Evolutionary conservation across 2,797 vertebrate genomes (phyloP).

Genomic region (Myotis pilosus): DNA sequence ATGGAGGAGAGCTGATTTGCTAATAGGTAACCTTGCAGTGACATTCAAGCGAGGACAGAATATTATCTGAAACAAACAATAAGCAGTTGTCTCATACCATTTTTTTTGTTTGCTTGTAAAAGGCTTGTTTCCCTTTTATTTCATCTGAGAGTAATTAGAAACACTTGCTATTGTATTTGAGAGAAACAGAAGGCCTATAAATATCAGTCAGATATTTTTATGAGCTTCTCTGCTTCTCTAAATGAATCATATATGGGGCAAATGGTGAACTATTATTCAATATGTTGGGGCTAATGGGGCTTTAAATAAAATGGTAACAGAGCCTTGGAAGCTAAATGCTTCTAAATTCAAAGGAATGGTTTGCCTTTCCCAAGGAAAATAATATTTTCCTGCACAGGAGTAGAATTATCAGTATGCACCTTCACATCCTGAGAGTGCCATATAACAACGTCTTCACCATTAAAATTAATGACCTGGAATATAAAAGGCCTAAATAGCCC

Average conservation of each 20-base stretch:
- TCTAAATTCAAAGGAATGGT: constrained; percentile 62
- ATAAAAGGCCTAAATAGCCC: constrained; percentile 49
- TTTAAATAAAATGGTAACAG: constrained; percentile 72
- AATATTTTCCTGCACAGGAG: constrained; percentile 30
- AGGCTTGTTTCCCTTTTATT: constrained; percentile 19
- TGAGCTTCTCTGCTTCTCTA: constrained; percentile 47
- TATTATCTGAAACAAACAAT: neutral
- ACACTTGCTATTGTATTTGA: constrained; percentile 7
- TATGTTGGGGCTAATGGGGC: constrained; percentile 55
- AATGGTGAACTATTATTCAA: constrained; percentile 57
- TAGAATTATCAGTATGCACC: constrained; percentile 25
- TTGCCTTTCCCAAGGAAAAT: constrained; percentile 58
- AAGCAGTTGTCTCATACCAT: neutral
- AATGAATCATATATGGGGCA: constrained; percentile 54
- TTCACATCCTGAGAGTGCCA: neutral
- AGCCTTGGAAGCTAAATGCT: constrained; percentile 58
- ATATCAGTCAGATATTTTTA: constrained; percentile 49
- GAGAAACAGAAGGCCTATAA: constrained; percentile 46
- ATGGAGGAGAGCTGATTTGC: neutral
- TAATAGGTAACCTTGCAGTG: neutral
- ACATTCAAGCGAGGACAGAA: neutral
- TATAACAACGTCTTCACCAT: constrained; percentile 55
- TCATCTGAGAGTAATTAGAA: constrained; percentile 41
- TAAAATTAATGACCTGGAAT: constrained; percentile 70
- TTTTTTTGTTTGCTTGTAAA: neutral